Percentiles rank a stretch among this genome's conserved stretches.
phyloP scores from a whole-genome alignment of 2,888 invertebrate species.

The Ceratothoa steindachneri region DNA sequence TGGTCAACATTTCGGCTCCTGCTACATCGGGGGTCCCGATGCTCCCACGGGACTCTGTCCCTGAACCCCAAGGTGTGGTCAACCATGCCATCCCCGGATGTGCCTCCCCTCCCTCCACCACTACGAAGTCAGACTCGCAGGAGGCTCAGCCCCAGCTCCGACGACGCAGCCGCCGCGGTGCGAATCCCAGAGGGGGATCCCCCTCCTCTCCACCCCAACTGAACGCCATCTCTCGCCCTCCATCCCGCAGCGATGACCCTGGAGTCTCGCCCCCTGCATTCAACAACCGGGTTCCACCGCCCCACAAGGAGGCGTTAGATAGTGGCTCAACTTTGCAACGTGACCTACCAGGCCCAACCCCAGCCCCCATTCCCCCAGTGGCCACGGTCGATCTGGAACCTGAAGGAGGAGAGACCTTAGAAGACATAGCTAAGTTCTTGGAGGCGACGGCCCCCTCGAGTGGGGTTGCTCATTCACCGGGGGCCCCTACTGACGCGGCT shows the following conservation, averaged over 20 bases:
- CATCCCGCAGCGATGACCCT: background rate
- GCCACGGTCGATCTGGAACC: background rate
- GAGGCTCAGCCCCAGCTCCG: background rate
- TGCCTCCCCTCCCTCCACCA: background rate
- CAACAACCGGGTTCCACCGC: background rate
- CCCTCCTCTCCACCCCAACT: background rate
- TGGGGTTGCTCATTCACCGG: background rate
- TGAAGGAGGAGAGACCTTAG: slow-evolving; percentile 41
- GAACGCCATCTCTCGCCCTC: background rate
- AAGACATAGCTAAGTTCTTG: slow-evolving; percentile 43
- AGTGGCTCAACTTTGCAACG: background rate
- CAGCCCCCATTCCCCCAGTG: background rate
- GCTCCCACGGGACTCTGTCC: background rate
- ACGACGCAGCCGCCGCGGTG: background rate
- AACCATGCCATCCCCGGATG: background rate
- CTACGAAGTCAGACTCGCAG: background rate
- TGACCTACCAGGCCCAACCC: background rate
- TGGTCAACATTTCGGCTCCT: slow-evolving; percentile 1
- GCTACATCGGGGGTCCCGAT: background rate
- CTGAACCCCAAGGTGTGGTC: background rate
- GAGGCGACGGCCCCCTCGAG: slow-evolving; percentile 20
- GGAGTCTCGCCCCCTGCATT: background rate
- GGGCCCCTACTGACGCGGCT: background rate
- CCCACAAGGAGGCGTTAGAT: background rate
- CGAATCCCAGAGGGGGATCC: background rate